These are phyloP conservation scores for Chaetodon trifascialis DNA, from an alignment of 2,113 vertebrate species.

Conservation along the genomic window DNA sequence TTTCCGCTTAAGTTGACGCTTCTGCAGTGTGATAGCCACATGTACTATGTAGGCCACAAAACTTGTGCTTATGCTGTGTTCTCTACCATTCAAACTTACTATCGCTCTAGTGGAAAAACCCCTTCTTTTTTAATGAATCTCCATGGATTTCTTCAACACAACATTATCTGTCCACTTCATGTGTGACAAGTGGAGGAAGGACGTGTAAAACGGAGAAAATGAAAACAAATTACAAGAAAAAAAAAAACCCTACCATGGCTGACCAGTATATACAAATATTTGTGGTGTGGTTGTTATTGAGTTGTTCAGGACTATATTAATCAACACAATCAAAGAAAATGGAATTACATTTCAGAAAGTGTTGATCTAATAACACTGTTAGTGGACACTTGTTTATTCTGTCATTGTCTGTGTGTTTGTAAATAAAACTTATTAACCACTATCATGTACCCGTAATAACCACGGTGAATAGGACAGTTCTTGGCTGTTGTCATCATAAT, in stretches of 20 bases:
- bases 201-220: constrained; percentile 48
- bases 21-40: constrained; percentile 90
- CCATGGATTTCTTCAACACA: constrained; percentile 72
- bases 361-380: constrained; percentile 94
- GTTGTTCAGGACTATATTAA: constrained; percentile 94
- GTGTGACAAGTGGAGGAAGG: constrained; percentile 56
- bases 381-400: constrained; percentile 95
- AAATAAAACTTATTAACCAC: constrained; percentile 98
- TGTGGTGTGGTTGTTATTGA: constrained; percentile 95
- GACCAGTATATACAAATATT: constrained; percentile 92
- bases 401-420: constrained; percentile 97
- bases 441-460: constrained; percentile 95
- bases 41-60: constrained; percentile 89
- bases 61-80: constrained; percentile 91
- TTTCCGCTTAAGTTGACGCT: constrained; percentile 87
- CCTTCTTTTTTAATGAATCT: constrained; percentile 47
- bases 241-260: constrained; percentile 82
- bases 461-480: constrained; percentile 89
- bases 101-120: constrained; percentile 82
- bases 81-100: constrained; percentile 86
- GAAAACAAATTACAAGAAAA: constrained; percentile 54
- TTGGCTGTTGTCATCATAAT: constrained; percentile 80
- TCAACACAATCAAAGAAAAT: constrained; percentile 92
- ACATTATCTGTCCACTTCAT: constrained; percentile 66
- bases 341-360: constrained; percentile 88